Evolutionary conservation across 2,888 invertebrate genomes (phyloP), one percentile per base, ranked within the genome.

Genomic region (Ptychoptera albimana): DNA sequence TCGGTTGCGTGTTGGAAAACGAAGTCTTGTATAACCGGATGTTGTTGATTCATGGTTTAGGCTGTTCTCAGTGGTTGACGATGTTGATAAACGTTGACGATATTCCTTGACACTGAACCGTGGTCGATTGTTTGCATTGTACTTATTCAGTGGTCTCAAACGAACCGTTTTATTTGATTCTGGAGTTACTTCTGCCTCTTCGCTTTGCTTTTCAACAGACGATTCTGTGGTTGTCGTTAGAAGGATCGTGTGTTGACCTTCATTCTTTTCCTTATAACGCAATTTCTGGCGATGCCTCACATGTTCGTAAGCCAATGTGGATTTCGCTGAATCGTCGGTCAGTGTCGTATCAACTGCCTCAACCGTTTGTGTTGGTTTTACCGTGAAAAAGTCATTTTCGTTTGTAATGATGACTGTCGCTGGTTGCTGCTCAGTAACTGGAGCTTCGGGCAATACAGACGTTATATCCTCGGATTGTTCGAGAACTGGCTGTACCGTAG

Each of bases 101-200:
- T 82, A 82, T 50, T 83, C 82, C 60, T 82, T 82, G 4, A 83
- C 76, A 55, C 82, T 84, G 58, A 83, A 83, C 50, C 78, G 68
- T 2, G 82, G 82, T 43, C 83, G 66, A 42, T 77, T 77, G 35
- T 70, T 72, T 1, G 63, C 53, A 45, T 74, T 66, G 49, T 69
- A 74, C 58, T 74, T 78, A 52, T 66, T 71, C 16, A 37, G 14
- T 5, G 47, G 47, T 29, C 38, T 30, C 34, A 45, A 14, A 9
- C 44, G 45, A 10, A 39, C 43, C 4, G 46, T 12, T 16, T 45
- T 43, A 8, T 36, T 37, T 39, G 37, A 10, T 5, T n/a, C 23
- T 35, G 34, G 8, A 0, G 34, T 29, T 12, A 29, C 23, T 2
- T 34, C n/a, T 23, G 12, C 42, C n/a, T 34, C 13, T 14, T 35